Evolutionary conservation across 2,888 invertebrate species (phyloP).

Genomic region (Criorhina ranunculi): DNA sequence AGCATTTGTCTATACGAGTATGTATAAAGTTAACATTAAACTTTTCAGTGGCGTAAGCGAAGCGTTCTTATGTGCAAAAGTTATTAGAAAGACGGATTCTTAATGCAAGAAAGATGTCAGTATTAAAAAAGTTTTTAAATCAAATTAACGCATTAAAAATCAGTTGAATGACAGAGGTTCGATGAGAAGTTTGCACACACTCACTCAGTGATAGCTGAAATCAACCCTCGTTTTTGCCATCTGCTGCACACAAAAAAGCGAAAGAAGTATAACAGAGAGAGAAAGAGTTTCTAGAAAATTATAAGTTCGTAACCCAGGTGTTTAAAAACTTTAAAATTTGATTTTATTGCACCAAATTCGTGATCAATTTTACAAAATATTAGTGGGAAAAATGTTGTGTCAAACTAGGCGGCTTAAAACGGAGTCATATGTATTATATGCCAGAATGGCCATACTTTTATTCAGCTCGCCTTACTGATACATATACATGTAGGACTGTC

Average conservation of each 20-base stretch:
- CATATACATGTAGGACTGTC: no score
- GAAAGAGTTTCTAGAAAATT: slow-evolving; percentile 3
- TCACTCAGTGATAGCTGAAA: background rate
- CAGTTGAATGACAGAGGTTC: slow-evolving; percentile 22
- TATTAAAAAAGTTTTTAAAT: slow-evolving; percentile 39
- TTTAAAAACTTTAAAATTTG: slow-evolving; percentile 7
- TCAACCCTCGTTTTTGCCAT: background rate
- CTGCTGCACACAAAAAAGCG: background rate
- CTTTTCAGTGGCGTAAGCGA: no score
- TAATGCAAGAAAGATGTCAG: slow-evolving; percentile 7
- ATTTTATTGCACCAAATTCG: slow-evolving; percentile 21
- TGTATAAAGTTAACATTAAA: background rate
- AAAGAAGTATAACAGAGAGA: slow-evolving; percentile 4
- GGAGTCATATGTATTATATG: no score
- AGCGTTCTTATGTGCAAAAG: no score
- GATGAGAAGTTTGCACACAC: slow-evolving; percentile 1
- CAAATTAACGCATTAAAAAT: slow-evolving; percentile 25
- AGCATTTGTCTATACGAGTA: no score
- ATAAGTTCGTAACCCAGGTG: slow-evolving; percentile 8
- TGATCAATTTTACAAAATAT: no score
- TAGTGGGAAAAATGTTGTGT: no score
- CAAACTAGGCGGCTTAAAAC: no score
- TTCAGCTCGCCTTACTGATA: no score
- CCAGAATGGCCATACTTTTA: no score
- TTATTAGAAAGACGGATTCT: no score